Evolutionary conservation across 2,888 invertebrate species (phyloP).

Genomic region (Acanthosepion lycidas): DNA sequence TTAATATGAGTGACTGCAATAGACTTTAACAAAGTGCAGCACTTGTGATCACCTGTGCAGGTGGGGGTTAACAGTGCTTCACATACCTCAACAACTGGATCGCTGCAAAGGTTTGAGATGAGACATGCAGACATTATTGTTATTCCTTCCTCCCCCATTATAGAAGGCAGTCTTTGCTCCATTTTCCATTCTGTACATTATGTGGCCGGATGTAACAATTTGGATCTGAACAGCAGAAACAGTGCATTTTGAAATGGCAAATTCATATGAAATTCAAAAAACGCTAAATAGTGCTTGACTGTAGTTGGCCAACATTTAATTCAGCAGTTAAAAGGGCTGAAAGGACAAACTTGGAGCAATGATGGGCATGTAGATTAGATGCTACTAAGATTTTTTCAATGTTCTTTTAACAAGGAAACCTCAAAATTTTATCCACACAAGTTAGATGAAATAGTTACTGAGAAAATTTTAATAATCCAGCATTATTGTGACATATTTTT

Average conservation of each 20-base stretch:
- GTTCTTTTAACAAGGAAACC: background rate
- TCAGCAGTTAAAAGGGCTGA: background rate
- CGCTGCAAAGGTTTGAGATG: slow-evolving; percentile 44
- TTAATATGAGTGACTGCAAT: background rate
- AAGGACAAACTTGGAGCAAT: background rate
- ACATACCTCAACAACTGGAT: slow-evolving; percentile 46
- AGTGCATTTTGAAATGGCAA: slow-evolving; percentile 10
- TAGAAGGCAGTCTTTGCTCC: slow-evolving; percentile 47
- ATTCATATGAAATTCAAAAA: background rate
- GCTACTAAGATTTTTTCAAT: background rate
- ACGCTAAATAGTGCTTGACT: background rate
- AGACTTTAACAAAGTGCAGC: background rate
- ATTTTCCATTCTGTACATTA: slow-evolving; percentile 46
- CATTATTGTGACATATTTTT: background rate
- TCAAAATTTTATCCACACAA: background rate
- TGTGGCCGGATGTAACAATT: slow-evolving; percentile 46
- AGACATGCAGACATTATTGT: slow-evolving; percentile 46
- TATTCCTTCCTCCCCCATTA: slow-evolving; percentile 44
- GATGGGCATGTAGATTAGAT: no score
- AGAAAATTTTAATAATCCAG: background rate
- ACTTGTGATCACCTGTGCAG: slow-evolving; percentile 33
- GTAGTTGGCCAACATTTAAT: background rate
- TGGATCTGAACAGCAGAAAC: slow-evolving; percentile 47
- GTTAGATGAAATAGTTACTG: background rate
- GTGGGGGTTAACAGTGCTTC: background rate